Conservation (phyloP, 2,888 invertebrate genomes). For the Escarpia spicata region DNA sequence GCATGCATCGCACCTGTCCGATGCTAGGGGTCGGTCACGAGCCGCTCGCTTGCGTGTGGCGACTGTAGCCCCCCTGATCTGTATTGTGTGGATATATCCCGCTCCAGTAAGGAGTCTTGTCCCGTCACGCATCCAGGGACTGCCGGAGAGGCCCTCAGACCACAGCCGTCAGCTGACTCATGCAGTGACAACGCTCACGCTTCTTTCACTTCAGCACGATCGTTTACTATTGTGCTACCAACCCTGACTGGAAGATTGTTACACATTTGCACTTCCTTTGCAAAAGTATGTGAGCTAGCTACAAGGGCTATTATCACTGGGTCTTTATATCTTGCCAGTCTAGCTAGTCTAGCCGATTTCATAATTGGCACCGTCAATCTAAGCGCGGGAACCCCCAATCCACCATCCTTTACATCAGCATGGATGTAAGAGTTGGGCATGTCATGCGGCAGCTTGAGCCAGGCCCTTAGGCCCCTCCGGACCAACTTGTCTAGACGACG, state of each 20-base stretch:
- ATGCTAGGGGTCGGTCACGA: neutral
- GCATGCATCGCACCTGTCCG: neutral
- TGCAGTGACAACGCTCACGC: neutral
- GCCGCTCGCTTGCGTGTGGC: neutral
- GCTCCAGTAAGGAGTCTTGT: neutral
- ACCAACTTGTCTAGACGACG: neutral
- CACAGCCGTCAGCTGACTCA: too few relatives aligned
- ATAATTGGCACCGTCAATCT: neutral
- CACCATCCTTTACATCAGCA: too few relatives aligned
- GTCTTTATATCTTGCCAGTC: neutral
- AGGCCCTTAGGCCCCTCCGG: too few relatives aligned
- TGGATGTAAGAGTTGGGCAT: too few relatives aligned
- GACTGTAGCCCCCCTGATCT: conserved; percentile 5
- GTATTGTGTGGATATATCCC: neutral
- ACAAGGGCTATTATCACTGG: neutral
- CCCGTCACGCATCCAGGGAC: neutral
- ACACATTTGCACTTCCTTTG: neutral
- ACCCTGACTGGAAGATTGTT: neutral
- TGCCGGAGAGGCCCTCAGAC: neutral
- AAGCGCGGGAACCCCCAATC: neutral
- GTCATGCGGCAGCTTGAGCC: too few relatives aligned
- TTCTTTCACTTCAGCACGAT: neutral
- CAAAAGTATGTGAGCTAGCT: neutral
- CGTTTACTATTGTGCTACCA: neutral
- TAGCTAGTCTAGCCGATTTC: neutral